Evolutionary conservation across 1,140 invertebrate genomes (phyloP), one percentile per base, ranked within the genome.

Genomic region (Monochamus saltuarius): DNA sequence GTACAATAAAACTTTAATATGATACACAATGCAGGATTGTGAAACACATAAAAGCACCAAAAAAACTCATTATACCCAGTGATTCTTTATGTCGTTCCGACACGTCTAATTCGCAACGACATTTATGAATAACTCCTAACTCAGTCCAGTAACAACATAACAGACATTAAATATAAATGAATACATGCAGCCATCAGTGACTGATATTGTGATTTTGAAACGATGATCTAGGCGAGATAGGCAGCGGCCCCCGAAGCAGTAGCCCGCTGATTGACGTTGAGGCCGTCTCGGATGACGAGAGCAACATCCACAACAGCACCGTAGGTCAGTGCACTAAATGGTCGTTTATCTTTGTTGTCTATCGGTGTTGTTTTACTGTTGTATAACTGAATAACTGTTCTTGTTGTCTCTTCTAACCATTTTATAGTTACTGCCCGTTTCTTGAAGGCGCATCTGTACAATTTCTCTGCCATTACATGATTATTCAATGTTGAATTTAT

Each of bases 261-360:
- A 86, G 86, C 79, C 88, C 89, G 65, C 81, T 87, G 75, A 85
- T 89, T 73, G 88, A 90, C 78, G 88, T 90, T 73, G 88, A 89
- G 76, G 82, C 83, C 63, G 82, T 89, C 65, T 89, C 87, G 62
- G 87, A 88, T 76, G 74, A 78, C 61, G 77, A 81, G 60, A 78
- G 79, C 68, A 81, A 82, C 69, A 47, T 56, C 43, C 50, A 57
- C 59, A 79, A 80, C 73, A 79, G 78, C 67, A 68, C 67, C 60
- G 81, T 82, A 86, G 83, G 84, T 85, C 83, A 85, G 84, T 86
- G 76, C 70, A 68, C 62, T 59, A 56, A 59, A 62, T 70, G 64
- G 64, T 72, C 65, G 65, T 60, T 64, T 64, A 52, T 68, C 49
- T 66, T 62, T 73, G 70, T 73, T 75, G 67, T 74, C 65, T 74